Percentiles rank a stretch among this genome's conserved stretches.
These are phyloP conservation scores for Equus przewalskii DNA, from an alignment of 2,113 vertebrate genomes.

Conservation along the genomic window DNA sequence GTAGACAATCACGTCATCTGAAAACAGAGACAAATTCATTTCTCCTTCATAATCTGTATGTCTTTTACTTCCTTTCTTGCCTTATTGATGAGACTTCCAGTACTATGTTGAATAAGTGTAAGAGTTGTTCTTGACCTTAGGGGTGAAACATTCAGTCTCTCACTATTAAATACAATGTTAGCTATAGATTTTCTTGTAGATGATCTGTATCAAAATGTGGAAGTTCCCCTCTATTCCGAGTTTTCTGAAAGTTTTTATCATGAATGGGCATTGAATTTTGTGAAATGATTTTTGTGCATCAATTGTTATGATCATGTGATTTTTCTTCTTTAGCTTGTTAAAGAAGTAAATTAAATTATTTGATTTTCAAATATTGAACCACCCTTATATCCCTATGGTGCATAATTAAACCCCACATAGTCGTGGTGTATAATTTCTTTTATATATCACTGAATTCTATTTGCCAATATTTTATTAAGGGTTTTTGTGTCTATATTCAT, in stretches of 20 bases:
- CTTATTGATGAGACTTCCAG: neutral
- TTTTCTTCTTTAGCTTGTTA: too few species aligned
- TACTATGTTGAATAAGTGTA: neutral
- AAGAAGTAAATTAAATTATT: too few species aligned
- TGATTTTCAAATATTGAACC: too few species aligned
- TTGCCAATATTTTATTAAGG: neutral
- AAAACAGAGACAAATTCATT: neutral
- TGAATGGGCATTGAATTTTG: too few species aligned
- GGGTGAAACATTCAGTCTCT: neutral
- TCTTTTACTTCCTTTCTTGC: neutral
- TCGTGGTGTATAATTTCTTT: neutral
- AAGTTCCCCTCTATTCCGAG: neutral
- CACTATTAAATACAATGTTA: neutral
- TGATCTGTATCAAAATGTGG: neutral
- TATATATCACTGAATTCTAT: neutral
- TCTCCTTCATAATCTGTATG: neutral
- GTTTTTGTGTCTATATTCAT: neutral
- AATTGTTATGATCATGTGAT: neutral
- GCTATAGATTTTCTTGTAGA: neutral
- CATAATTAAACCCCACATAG: neutral
- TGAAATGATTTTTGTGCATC: too few species aligned
- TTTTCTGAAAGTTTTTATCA: too few species aligned
- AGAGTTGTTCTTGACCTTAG: neutral
- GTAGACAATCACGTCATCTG: neutral
- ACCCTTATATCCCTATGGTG: neutral